Evolutionary conservation across 1,140 invertebrate genomes (phyloP).

Genomic region (Lerema accius): DNA sequence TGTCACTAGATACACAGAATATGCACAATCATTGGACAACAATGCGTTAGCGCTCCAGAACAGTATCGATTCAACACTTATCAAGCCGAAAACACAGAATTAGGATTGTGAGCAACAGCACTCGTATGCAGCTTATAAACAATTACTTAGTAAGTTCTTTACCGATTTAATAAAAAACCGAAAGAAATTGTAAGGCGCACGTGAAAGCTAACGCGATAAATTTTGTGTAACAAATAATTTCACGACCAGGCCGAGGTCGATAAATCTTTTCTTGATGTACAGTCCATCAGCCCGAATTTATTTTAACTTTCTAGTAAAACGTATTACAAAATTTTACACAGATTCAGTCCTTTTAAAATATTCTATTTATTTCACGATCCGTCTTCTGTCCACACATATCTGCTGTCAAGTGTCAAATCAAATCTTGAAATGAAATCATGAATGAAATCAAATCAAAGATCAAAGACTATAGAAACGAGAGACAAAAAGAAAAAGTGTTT

Average conservation of each 20-base stretch:
- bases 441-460: too few relatives aligned
- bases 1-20: slow-evolving; percentile 55
- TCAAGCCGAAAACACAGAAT: slow-evolving; percentile 46
- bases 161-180: slow-evolving; percentile 46
- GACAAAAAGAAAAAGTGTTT: background rate
- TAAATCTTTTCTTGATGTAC: background rate
- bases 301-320: slow-evolving; percentile 3
- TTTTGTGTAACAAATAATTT: slow-evolving; percentile 35
- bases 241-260: background rate
- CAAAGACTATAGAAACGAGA: background rate
- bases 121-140: slow-evolving; percentile 49
- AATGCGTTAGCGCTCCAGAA: slow-evolving; percentile 53
- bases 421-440: too few relatives aligned
- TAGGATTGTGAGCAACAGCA: slow-evolving; percentile 44
- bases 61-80: slow-evolving; percentile 65
- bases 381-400: slow-evolving; percentile 9
- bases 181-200: slow-evolving; percentile 43
- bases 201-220: slow-evolving; percentile 43
- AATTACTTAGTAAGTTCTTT: slow-evolving; percentile 47
- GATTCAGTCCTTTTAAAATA: slow-evolving; percentile 4
- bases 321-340: slow-evolving; percentile 6
- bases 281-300: background rate
- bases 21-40: slow-evolving; percentile 69
- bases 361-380: slow-evolving; percentile 5
- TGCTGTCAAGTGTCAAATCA: slow-evolving; percentile 17